A percentile compares a stretch with the other conserved stretches of the same genome.
Conservation (phyloP, 2,113 vertebrate genomes). For the Gnathonemus echidnorhynchus region DNA sequence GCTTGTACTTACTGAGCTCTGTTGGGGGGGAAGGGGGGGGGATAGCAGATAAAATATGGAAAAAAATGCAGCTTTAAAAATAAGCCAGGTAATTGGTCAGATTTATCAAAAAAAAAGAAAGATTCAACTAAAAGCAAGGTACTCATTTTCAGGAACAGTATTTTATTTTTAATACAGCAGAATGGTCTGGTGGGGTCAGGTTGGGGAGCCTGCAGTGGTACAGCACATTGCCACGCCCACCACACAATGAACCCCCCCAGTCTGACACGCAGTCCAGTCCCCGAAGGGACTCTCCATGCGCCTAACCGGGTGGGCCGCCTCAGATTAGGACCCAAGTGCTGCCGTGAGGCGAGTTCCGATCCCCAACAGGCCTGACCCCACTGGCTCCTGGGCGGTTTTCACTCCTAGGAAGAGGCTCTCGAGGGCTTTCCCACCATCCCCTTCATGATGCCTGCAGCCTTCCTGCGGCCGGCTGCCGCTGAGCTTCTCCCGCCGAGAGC, state of each 20-base stretch:
- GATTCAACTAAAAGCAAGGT: neutral
- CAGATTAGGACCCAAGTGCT: neutral
- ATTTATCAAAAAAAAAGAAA: neutral
- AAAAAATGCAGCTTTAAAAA: neutral
- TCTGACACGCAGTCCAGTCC: neutral
- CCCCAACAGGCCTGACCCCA: no score
- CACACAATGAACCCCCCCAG: neutral
- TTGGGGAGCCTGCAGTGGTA: neutral
- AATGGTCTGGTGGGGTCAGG: neutral
- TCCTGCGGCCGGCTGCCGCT: no score
- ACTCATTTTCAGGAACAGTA: neutral
- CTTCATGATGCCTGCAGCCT: no score
- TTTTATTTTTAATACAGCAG: neutral
- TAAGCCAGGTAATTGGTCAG: neutral
- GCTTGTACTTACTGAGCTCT: constrained; percentile 87
- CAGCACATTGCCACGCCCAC: neutral
- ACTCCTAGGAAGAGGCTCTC: no score
- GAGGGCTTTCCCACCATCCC: no score
- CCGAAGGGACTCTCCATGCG: neutral
- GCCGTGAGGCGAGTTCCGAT: neutral
- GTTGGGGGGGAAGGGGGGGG: constrained; percentile 27
- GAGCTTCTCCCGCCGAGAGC: neutral
- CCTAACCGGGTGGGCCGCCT: neutral
- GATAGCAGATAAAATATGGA: neutral
- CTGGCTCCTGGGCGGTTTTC: no score